These are phyloP conservation scores for Chouioia cunea DNA, from an alignment of 2,888 invertebrate species.

Conservation along the genomic window DNA sequence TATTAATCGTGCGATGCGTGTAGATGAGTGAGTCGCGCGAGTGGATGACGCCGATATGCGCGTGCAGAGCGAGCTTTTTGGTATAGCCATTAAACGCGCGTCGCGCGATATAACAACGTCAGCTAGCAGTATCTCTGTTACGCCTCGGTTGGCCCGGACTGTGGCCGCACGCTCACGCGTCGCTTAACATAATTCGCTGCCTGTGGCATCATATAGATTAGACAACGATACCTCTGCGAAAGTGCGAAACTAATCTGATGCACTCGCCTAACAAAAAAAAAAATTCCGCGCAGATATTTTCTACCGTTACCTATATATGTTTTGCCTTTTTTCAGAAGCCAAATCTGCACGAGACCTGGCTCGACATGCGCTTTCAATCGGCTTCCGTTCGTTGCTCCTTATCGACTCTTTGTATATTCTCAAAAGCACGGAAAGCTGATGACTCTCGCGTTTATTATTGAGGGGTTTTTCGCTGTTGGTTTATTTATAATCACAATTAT, in stretches of 20 bases:
- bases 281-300: neutral
- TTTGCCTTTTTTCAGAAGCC: slow-evolving; percentile 3
- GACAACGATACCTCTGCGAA: slow-evolving; percentile 56
- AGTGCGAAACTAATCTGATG: neutral
- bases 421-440: too few species aligned
- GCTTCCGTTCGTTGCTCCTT: slow-evolving; percentile 46
- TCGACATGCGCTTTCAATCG: slow-evolving; percentile 31
- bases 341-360: too few species aligned
- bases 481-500: too few species aligned
- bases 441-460: too few species aligned
- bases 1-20: slow-evolving; percentile 59
- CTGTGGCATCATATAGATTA: slow-evolving; percentile 59
- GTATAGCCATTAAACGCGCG: slow-evolving; percentile 51
- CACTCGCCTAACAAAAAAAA: neutral
- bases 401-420: slow-evolving; percentile 43
- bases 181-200: slow-evolving; percentile 65
- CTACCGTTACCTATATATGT: slow-evolving; percentile 52
- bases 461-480: too few species aligned
- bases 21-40: neutral
- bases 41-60: slow-evolving; percentile 5
- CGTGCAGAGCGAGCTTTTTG: slow-evolving; percentile 27
- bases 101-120: slow-evolving; percentile 59
- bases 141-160: slow-evolving; percentile 64
- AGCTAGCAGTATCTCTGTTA: slow-evolving; percentile 65
- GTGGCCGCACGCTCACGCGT: slow-evolving; percentile 65